These are phyloP conservation scores for Halocynthia aurantium DNA, from an alignment of 23 tunicate species.

Conservation along the genomic window DNA sequence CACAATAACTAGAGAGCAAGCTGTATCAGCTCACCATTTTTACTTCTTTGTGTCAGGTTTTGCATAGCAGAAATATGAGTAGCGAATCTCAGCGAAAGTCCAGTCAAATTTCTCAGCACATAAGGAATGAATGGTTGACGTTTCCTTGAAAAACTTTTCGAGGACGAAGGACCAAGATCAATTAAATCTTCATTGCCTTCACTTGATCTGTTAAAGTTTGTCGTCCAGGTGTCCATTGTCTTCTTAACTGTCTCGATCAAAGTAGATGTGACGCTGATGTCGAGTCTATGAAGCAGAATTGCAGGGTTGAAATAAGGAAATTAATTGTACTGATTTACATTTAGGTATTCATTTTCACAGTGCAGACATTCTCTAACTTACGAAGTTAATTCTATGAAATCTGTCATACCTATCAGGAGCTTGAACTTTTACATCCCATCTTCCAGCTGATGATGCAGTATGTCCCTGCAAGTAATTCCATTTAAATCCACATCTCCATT, in stretches of 20 bases:
- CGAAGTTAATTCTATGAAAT: not conserved
- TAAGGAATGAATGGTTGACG: conserved; percentile 78
- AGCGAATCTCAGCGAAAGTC: conserved; percentile 36
- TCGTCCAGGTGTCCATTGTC: conserved; percentile 52
- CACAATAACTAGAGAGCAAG: too few relatives aligned
- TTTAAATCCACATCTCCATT: conserved; percentile 62
- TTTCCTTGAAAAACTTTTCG: not conserved
- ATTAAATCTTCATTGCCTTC: not conserved
- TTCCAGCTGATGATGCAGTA: conserved; percentile 9
- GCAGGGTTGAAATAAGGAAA: not conserved
- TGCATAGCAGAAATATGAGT: conserved; percentile 40
- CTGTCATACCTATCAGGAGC: conserved; percentile 65
- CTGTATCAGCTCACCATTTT: too few relatives aligned
- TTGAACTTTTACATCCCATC: conserved; percentile 54
- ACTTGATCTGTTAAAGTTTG: conserved; percentile 21
- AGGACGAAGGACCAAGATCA: not conserved
- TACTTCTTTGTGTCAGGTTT: not conserved
- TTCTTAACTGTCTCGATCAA: conserved; percentile 74
- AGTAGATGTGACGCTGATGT: conserved; percentile 81
- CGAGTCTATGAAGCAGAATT: conserved; percentile 33
- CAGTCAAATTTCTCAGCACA: conserved; percentile 65
- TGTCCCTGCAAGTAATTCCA: conserved; percentile 48
- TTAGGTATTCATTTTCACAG: too few relatives aligned
- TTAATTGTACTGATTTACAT: not conserved
- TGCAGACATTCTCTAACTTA: not conserved